Conservation (phyloP, 2,797 vertebrate species). For the Melopsittacus undulatus region DNA sequence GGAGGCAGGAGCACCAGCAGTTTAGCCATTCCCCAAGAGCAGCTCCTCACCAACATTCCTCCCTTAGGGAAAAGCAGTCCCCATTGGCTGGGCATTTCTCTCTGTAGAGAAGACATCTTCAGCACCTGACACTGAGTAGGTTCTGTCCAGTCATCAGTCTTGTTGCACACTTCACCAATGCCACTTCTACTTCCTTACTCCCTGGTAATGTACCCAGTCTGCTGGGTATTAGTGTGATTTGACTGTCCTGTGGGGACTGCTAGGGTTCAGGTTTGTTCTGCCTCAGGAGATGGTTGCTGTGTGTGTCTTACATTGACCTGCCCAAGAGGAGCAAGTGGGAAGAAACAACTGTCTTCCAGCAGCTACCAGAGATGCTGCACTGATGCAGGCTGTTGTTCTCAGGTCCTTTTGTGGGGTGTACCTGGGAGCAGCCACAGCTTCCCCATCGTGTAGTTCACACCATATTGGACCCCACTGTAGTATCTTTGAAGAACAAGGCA, state of each 20-base stretch:
- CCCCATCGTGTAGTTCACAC: constrained; percentile 31
- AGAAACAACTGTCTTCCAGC: constrained; percentile 39
- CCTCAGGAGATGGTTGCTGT: neutral
- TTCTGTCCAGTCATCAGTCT: neutral
- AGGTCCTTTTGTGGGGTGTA: constrained; percentile 48
- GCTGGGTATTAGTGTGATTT: neutral
- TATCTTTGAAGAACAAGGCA: constrained; percentile 56
- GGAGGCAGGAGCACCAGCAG: constrained; percentile 54
- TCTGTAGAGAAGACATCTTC: neutral
- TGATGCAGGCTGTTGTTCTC: constrained; percentile 57
- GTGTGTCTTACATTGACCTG: neutral
- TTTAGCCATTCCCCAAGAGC: neutral
- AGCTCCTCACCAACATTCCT: neutral
- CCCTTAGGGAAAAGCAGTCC: neutral
- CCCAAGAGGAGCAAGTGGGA: neutral
- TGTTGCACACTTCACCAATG: neutral
- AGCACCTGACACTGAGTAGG: neutral
- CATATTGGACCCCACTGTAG: constrained; percentile 39
- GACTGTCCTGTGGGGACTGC: neutral
- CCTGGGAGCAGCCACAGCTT: constrained; percentile 57
- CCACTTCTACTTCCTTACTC: neutral
- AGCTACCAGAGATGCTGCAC: constrained; percentile 30
- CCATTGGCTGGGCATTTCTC: neutral
- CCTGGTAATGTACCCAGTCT: neutral
- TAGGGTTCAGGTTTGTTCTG: neutral